phyloP scores from a whole-genome alignment of 2,113 vertebrate species.

The Egretta garzetta region DNA sequence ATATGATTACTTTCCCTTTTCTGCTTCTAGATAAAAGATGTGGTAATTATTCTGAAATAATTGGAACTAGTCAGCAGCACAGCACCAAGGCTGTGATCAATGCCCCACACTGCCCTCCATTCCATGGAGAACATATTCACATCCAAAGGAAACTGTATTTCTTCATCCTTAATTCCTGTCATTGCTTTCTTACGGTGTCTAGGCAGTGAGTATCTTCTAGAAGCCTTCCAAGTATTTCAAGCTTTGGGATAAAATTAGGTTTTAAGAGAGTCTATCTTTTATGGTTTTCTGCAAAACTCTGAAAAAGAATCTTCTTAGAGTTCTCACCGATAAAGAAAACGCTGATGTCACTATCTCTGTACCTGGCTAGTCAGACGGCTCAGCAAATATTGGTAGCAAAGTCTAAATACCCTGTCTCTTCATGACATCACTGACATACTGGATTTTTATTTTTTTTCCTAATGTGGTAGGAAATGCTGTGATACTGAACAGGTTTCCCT shows the following conservation, averaged over 20 bases:
- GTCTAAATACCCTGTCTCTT: background rate
- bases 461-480: background rate
- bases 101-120: background rate
- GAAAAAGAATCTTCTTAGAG: background rate
- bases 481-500: background rate
- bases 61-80: background rate
- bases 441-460: background rate
- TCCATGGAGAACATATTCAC: background rate
- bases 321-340: background rate
- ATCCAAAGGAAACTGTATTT: background rate
- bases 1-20: background rate
- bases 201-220: background rate
- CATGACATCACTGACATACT: no score
- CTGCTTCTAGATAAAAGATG: background rate
- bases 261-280: background rate
- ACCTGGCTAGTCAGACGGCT: background rate
- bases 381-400: background rate
- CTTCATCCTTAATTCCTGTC: background rate
- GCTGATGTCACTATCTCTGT: background rate
- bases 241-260: background rate
- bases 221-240: background rate
- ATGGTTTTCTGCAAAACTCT: background rate
- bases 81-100: background rate
- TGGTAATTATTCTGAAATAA: background rate
- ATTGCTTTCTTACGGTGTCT: background rate